phyloP scores from a whole-genome alignment of 2,113 vertebrate genomes.

The Colistium nudipinnis region DNA sequence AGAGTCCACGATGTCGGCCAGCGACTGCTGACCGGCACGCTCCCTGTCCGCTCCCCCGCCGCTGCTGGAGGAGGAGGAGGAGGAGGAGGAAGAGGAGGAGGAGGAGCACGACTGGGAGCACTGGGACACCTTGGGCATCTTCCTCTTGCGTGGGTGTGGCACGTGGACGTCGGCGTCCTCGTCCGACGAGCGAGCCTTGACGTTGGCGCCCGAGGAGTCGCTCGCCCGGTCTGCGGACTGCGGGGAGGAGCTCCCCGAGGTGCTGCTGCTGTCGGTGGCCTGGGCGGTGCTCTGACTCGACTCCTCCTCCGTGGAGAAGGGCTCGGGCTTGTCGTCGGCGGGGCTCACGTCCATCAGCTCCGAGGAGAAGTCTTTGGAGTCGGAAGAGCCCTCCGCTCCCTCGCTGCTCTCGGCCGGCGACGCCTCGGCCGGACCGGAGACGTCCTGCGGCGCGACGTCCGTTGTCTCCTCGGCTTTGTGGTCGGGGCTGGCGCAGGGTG shows the following conservation, averaged over 20 bases:
- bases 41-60: too few species aligned
- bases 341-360: slow-evolving; percentile 80
- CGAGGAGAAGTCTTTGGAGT: slow-evolving; percentile 44
- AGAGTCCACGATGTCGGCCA: slow-evolving; percentile 94
- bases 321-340: slow-evolving; percentile 81
- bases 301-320: slow-evolving; percentile 60
- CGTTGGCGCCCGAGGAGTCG: slow-evolving; percentile 84
- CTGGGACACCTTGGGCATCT: slow-evolving; percentile 86
- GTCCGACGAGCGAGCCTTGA: slow-evolving; percentile 86
- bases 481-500: slow-evolving; percentile 50
- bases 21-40: slow-evolving; percentile 90
- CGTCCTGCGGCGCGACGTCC: slow-evolving; percentile 47
- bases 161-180: slow-evolving; percentile 89
- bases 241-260: slow-evolving; percentile 81
- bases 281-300: slow-evolving; percentile 62
- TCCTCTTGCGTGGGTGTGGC: slow-evolving; percentile 96
- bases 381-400: slow-evolving; percentile 28
- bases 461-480: slow-evolving; percentile 55
- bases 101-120: slow-evolving; percentile 83
- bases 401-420: slow-evolving; percentile 47
- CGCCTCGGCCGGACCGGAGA: slow-evolving; percentile 53
- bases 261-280: slow-evolving; percentile 83
- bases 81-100: slow-evolving; percentile 82
- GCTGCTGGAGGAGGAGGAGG: slow-evolving; percentile 82
- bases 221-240: slow-evolving; percentile 85